Conservation (phyloP, 2,797 vertebrate genomes). For the Dermochelys coriacea region DNA sequence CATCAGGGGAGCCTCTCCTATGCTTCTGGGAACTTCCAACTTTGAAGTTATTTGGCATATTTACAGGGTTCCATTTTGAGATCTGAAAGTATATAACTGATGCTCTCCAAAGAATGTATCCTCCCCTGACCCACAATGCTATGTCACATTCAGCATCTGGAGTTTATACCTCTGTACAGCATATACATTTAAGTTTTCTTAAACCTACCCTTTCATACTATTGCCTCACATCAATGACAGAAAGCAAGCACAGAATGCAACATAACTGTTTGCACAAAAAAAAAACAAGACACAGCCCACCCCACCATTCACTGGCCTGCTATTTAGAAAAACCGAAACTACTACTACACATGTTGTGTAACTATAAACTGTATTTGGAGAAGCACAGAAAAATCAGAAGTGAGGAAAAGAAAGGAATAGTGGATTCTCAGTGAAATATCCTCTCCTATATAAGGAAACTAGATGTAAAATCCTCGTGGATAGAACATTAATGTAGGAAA, state of each 20-base stretch:
- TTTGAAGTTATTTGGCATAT: neutral
- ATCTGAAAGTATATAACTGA: neutral
- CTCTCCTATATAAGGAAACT: neutral
- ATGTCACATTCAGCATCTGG: neutral
- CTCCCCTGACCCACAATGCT: neutral
- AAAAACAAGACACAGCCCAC: neutral
- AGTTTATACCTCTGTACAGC: neutral
- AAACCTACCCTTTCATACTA: neutral
- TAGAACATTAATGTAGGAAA: neutral
- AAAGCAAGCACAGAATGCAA: neutral
- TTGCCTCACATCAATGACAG: neutral
- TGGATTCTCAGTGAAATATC: neutral
- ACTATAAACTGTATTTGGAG: neutral
- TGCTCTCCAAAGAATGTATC: neutral
- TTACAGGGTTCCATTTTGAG: neutral
- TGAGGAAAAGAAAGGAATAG: neutral
- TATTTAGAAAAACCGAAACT: neutral
- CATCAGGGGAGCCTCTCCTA: neutral
- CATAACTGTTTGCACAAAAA: neutral
- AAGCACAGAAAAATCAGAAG: neutral
- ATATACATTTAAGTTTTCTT: neutral
- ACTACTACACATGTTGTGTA: neutral
- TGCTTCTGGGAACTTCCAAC: neutral
- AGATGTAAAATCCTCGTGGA: neutral
- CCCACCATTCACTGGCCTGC: neutral